Base-by-base conservation (phyloP, 2,797 vertebrate genomes). In the Myotis vivesi region DNA sequence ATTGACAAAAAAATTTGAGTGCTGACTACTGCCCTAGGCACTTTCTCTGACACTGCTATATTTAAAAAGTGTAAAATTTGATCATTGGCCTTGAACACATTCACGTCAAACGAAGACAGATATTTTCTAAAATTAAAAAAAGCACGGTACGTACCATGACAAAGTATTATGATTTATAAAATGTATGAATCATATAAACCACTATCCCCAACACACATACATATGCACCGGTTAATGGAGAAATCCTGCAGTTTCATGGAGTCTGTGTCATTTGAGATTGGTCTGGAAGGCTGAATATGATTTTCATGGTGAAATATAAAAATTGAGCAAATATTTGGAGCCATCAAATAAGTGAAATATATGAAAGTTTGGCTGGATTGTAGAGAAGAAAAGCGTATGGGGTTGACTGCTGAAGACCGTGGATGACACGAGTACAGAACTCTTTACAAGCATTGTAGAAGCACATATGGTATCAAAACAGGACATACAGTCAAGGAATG, bases 1-100 rank as follows among this genome's bases (percentile, higher is more conserved):
- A 69, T 90, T 92, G 62, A 51, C 49, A 95, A 94, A 92, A 91
- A 72, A 68, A 84, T 44, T 16, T 94, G 30, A 94, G 19, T 41
- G 9, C 15, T 81, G 72, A 17, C 5, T 36, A 79, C n/a, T 76
- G 36, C 38, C 6, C 22, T 81, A 51, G 11, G 7, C 3, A 81
- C n/a, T 83, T 87, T 33, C 23, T 84, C 73, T 82, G 28, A 73
- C n/a, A 92, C 0, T 75, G 30, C 66, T 6, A 79, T 51, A 38
- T 73, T n/a, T 62, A 81, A 92, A 72, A 81, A 62, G 15, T 64
- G 11, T 41, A 77, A 95, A 62, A 44, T 91, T 80, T 79, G 17
- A 66, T 69, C 57, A 46, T 38, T 75, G 68, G 1, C 3, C 30
- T 91, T 77, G 12, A 11, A 53, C 17, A 81, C 7, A 51, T 85